Percentiles rank a stretch among this genome's conserved stretches.
These are phyloP conservation scores for Eristalinus aeneus DNA, from an alignment of 2,888 invertebrate species.

Conservation along the genomic window DNA sequence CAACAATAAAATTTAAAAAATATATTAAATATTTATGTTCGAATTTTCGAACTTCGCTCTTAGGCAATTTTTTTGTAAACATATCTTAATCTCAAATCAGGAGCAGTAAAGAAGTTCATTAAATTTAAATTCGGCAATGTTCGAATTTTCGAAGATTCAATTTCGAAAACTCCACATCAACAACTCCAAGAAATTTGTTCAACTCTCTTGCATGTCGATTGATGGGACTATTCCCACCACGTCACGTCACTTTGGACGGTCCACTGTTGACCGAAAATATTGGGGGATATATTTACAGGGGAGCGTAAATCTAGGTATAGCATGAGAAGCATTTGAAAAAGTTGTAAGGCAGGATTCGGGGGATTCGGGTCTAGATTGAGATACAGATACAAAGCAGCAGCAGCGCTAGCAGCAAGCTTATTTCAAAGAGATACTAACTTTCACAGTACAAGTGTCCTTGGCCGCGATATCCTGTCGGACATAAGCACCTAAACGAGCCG, in stretches of 20 bases:
- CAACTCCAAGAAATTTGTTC: neutral
- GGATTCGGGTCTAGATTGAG: neutral
- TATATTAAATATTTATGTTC: neutral
- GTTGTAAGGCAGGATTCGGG: slow-evolving; percentile 25
- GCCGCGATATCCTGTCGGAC: slow-evolving; percentile 88
- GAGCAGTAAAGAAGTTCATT: neutral
- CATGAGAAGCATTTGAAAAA: slow-evolving; percentile 58
- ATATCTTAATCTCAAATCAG: too few species aligned
- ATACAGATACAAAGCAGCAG: slow-evolving; percentile 14
- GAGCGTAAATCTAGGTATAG: slow-evolving; percentile 34
- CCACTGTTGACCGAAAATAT: neutral
- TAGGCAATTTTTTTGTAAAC: too few species aligned
- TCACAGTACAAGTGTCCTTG: slow-evolving; percentile 88
- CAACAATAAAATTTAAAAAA: too few species aligned
- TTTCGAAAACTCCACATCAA: neutral
- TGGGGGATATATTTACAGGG: slow-evolving; percentile 26
- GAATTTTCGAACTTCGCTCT: neutral
- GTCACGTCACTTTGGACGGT: neutral
- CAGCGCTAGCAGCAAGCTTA: slow-evolving; percentile 9
- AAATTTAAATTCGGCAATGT: neutral
- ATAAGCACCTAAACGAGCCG: slow-evolving; percentile 90
- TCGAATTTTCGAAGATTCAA: neutral
- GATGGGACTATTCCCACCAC: neutral
- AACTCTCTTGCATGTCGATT: neutral
- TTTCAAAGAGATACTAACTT: slow-evolving; percentile 84